Evolutionary conservation across 2,888 invertebrate species (phyloP).

Genomic region (Phrixothrix hirtus): DNA sequence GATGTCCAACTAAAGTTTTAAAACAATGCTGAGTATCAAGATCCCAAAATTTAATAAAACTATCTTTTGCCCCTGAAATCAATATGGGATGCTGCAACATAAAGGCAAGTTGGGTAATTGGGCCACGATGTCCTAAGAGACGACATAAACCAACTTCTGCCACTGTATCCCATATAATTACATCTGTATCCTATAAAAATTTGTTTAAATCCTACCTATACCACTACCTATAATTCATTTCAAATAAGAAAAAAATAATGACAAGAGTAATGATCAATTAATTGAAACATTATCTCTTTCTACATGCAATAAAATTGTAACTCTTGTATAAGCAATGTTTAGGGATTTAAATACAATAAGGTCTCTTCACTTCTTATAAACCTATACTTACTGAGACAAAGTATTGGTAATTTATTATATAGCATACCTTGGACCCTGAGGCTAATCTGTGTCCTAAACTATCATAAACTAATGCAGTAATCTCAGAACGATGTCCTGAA

Average conservation of each 20-base stretch:
- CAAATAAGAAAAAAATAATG: too few species aligned
- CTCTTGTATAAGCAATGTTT: too few species aligned
- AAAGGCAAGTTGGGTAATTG: slow-evolving; percentile 80
- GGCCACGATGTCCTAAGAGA: slow-evolving; percentile 89
- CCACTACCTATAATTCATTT: too few species aligned
- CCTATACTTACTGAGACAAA: too few species aligned
- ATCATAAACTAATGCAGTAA: slow-evolving; percentile 85
- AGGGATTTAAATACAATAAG: too few species aligned
- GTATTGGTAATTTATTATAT: too few species aligned
- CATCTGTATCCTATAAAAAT: slow-evolving; percentile 79
- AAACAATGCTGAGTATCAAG: slow-evolving; percentile 94
- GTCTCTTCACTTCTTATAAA: too few species aligned
- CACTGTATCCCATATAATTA: slow-evolving; percentile 94
- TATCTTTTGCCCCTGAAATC: slow-evolving; percentile 88
- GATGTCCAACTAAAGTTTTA: slow-evolving; percentile 88
- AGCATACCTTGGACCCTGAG: slow-evolving; percentile 79
- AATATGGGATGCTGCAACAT: slow-evolving; percentile 70
- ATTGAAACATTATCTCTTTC: too few species aligned
- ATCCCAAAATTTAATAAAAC: slow-evolving; percentile 97
- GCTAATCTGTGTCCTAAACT: slow-evolving; percentile 80
- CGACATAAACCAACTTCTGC: slow-evolving; percentile 88
- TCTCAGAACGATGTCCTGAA: slow-evolving; percentile 83
- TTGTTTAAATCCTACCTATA: slow-evolving; percentile 17
- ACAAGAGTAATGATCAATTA: too few species aligned
- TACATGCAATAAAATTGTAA: too few species aligned